Evolutionary conservation across 2,888 invertebrate genomes (phyloP).

Genomic region (Sarcophaga subvicina): DNA sequence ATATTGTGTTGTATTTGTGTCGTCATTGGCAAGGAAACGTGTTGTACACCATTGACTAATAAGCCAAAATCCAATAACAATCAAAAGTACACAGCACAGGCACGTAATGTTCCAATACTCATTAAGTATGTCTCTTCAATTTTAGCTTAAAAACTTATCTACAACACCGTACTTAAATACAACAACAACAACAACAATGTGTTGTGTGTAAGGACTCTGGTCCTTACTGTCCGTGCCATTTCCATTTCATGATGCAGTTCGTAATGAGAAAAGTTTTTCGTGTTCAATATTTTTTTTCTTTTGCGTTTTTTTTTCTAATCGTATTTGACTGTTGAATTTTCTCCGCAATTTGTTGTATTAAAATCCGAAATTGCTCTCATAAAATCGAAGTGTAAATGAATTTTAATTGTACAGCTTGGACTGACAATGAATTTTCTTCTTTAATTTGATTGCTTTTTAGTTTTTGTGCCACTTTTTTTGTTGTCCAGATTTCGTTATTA

Average conservation of each 20-base stretch:
- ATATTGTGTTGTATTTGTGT: neutral
- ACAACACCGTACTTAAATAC: neutral
- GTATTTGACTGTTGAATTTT: neutral
- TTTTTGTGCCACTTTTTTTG: neutral
- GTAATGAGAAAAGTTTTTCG: conserved; percentile 67
- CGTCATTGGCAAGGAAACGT: conserved; percentile 20
- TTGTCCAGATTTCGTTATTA: neutral
- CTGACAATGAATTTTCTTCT: conserved; percentile 21
- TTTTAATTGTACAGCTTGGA: conserved; percentile 54
- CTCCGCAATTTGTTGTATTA: conserved; percentile 1
- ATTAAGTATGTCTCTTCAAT: conserved; percentile 31
- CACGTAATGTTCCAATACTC: neutral
- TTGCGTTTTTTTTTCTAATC: neutral
- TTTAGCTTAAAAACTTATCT: neutral
- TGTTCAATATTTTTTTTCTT: neutral
- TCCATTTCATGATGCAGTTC: conserved; percentile 8
- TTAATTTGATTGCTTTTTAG: conserved; percentile 28
- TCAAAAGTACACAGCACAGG: neutral
- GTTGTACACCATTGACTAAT: conserved; percentile 59
- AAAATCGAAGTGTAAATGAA: conserved; percentile 65
- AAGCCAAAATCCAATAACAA: conserved; percentile 31
- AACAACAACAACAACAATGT: too few species aligned
- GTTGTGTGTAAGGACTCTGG: too few species aligned
- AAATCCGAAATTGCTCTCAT: conserved; percentile 50
- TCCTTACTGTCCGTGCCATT: neutral